Evolutionary conservation across 2,888 invertebrate species (phyloP).

Genomic region (Campaea margaritaria): DNA sequence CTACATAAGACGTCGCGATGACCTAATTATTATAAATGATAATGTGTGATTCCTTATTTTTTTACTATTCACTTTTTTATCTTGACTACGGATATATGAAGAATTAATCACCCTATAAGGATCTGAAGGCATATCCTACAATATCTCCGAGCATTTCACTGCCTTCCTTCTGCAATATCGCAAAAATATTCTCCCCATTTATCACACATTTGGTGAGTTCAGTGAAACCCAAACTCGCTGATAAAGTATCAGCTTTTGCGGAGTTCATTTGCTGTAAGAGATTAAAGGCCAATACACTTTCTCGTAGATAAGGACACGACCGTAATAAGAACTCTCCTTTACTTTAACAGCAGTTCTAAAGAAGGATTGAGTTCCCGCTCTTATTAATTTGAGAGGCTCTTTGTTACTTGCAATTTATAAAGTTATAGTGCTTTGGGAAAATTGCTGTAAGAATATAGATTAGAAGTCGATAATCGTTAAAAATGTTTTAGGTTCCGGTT

Average conservation of each 20-base stretch:
- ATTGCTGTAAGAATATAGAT: neutral
- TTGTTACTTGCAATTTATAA: slow-evolving; percentile 26
- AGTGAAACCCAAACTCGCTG: slow-evolving; percentile 38
- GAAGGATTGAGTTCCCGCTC: slow-evolving; percentile 37
- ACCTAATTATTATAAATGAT: too few species aligned
- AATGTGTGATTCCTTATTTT: too few species aligned
- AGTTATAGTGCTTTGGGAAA: slow-evolving; percentile 2
- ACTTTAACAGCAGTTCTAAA: slow-evolving; percentile 40
- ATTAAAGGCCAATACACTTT: slow-evolving; percentile 50
- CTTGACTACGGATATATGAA: too few species aligned
- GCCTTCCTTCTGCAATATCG: slow-evolving; percentile 30
- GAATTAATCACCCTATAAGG: too few species aligned
- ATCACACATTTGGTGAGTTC: slow-evolving; percentile 47
- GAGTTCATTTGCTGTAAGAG: slow-evolving; percentile 50
- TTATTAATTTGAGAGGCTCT: slow-evolving; percentile 24
- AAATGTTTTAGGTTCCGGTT: too few species aligned
- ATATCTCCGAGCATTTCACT: slow-evolving; percentile 5
- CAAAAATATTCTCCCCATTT: slow-evolving; percentile 43
- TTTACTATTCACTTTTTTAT: too few species aligned
- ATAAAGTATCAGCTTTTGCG: slow-evolving; percentile 35
- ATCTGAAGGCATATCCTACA: too few species aligned
- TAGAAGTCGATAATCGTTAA: neutral
- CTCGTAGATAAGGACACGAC: slow-evolving; percentile 46
- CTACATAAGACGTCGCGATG: too few species aligned
- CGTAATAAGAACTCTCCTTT: slow-evolving; percentile 46